These are phyloP conservation scores for Carlito syrichta DNA, from an alignment of 2,113 vertebrate genomes.

Conservation along the genomic window DNA sequence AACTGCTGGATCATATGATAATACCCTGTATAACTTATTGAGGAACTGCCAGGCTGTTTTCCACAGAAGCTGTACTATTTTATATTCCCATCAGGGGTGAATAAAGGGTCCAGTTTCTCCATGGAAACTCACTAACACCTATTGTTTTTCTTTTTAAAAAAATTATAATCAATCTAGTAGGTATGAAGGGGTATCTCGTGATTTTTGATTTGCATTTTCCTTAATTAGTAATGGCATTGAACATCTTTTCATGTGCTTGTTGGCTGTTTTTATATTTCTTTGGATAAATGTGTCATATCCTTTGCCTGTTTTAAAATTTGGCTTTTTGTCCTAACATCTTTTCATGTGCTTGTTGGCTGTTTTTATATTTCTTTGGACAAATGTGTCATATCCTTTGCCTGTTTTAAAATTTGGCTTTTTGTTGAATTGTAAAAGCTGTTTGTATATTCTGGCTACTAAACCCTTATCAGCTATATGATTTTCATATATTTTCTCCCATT, in stretches of 20 bases:
- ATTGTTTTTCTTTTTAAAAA: not conserved
- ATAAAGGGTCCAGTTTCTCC: not conserved
- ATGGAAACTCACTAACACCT: not conserved
- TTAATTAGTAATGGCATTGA: not conserved
- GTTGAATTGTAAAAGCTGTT: not conserved
- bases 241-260: not conserved
- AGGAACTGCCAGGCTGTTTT: not conserved
- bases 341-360: not conserved
- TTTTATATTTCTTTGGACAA: not conserved
- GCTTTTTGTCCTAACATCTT: not conserved
- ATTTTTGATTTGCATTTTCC: not conserved
- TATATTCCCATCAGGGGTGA: not conserved
- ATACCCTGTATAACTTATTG: not conserved
- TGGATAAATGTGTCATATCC: not conserved
- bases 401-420: not conserved
- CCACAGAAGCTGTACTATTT: accelerated
- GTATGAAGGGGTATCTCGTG: not conserved
- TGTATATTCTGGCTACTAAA: not conserved
- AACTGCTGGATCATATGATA: accelerated
- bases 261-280: not conserved
- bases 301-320: not conserved
- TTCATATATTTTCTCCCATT: not conserved
- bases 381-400: not conserved
- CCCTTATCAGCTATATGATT: not conserved
- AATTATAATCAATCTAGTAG: not conserved